A percentile compares a stretch with the other conserved stretches of the same genome.
Evolutionary conservation across 2,888 invertebrate genomes (phyloP).

Genomic region (Diplolepis rosae): DNA sequence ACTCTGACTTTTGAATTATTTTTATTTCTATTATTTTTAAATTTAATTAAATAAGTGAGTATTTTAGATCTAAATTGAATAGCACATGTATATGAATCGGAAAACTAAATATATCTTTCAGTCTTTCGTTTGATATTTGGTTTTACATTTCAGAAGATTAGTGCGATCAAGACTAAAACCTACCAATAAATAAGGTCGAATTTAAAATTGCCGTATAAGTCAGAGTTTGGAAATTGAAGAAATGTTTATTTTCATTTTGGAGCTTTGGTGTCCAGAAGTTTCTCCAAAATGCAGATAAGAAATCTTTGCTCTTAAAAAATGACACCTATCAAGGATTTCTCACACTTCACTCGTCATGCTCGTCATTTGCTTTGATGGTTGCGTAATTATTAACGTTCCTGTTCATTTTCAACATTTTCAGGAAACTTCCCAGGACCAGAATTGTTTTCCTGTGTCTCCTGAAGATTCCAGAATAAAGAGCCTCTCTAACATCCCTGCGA

Average conservation of each 20-base stretch:
- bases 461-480: constrained; percentile 71
- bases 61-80: neutral
- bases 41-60: neutral
- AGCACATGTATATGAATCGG: neutral
- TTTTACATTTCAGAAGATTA: neutral
- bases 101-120: neutral
- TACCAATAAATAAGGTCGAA: neutral
- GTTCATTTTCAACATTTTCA: constrained; percentile 72
- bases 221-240: neutral
- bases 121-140: constrained; percentile 24
- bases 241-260: neutral
- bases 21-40: neutral
- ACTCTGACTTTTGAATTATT: neutral
- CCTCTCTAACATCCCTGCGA: constrained; percentile 69
- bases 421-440: constrained; percentile 71
- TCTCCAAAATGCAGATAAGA: neutral
- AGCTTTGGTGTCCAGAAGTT: neutral
- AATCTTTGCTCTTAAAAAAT: neutral
- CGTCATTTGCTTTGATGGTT: constrained; percentile 71
- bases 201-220: neutral
- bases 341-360: constrained; percentile 59
- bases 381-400: constrained; percentile 73
- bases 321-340: neutral
- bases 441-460: constrained; percentile 71
- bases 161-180: neutral